Evolutionary conservation across 2,113 vertebrate genomes (phyloP), one percentile per base, ranked within the genome.

Genomic region (Protomyctophum bolini): DNA sequence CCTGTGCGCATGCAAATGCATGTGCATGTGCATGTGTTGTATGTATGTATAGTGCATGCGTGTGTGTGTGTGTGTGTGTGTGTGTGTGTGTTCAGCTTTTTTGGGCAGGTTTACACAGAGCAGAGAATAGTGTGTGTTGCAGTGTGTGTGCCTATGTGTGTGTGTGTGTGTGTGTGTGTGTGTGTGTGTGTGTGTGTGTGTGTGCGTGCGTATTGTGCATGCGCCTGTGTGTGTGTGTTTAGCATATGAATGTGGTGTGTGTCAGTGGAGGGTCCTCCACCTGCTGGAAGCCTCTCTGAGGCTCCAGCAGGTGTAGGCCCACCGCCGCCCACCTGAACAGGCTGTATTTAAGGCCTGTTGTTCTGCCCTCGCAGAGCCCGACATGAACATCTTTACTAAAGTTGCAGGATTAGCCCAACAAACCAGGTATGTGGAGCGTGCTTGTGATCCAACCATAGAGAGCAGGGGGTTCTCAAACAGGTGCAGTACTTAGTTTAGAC

Each of bases 321-420:
- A n/a, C n/a, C n/a, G n/a, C n/a, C n/a, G 73, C 81, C 71, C 2
- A 67, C 75, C 78, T 73, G 79, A 14, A 14, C 83, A 48, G 33
- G 73, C 67, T 72, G 68, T 94, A 93, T 94, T 94, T 93, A 94
- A 93, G 84, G 82, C 81, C n/a, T 80, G 60, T 78, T 86, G 63
- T 81, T 75, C 78, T 78, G 78, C 76, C 66, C 67, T 85, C 71
- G 62, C 85, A 61, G 84, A 89, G 91, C 92, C 92, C 89, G 91
- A 91, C 88, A 92, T 93, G 91, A 91, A 92, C 89, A 93, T 94
- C 90, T 94, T 92, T 79, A 90, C 91, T 89, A 92, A 93, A 69
- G 82, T 92, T 86, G 80, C 90, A 71, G 91, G 89, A 92, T 87
- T 91, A 86, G 85, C 82, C 83, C 91, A 93, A 91, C 88, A 91